Evolutionary conservation across 2,797 vertebrate species (phyloP), one percentile per base, ranked within the genome.

Genomic region (Tadarida brasiliensis): DNA sequence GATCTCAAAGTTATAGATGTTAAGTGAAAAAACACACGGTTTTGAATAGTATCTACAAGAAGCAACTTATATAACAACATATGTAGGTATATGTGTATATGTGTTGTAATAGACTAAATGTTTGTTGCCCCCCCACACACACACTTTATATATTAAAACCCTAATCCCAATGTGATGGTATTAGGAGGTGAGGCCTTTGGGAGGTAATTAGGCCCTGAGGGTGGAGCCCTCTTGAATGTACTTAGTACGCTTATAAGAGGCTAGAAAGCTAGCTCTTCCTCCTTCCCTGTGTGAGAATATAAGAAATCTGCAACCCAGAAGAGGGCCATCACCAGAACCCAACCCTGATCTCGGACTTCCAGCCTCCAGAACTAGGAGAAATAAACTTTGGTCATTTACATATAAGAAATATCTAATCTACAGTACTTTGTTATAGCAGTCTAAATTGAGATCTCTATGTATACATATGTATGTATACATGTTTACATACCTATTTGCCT

Each of bases 1-100:
- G 12, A 77, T 71, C 67, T 94, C 26, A 87, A 95, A 92, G 39
- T 71, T 87, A 59, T 15, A 67, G 44, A 51, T 65, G 49, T 24
- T 51, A 80, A 65, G 44, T 54, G 65, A 94, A 95, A 93, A 94
- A 26, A 49, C 30, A 49, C 22, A 19, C 1, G 61, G 20, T 61
- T 67, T 61, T 85, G 54, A 85, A 85, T 16, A 67, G 16, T 47
- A 3, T 76, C 11, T 87, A 33, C 2, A 80, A 74, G 56, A 59
- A 87, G 26, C 11, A 86, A 78, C 67, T 63, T 92, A 44, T 17
- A 0, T 30, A 92, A 87, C 7, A 78, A 65, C 57, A 56, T 35
- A 39, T 14, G 15, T 20, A 77, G 63, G 39, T 2, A 35, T 30
- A 10, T 2, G 6, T 73, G 59, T 47, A 11, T 20, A 5, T 33